A percentile compares a stretch with the other conserved stretches of the same genome.
phyloP scores from a whole-genome alignment of 2,113 vertebrate genomes.

The Datnioides undecimradiatus region DNA sequence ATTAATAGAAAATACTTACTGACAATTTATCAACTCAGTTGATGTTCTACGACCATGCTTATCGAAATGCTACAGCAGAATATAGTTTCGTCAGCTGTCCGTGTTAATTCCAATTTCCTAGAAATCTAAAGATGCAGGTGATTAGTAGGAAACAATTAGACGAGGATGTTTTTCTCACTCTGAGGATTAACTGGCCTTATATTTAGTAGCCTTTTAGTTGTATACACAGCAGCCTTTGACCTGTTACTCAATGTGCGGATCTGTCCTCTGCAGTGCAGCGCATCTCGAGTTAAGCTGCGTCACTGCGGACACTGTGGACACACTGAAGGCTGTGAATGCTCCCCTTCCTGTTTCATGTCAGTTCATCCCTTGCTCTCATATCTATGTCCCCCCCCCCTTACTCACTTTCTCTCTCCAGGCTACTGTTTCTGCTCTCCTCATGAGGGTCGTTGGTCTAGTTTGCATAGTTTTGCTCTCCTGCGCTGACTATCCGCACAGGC shows the following conservation, averaged over 20 bases:
- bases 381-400: neutral
- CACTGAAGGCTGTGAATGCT: neutral
- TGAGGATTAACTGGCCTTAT: constrained; percentile 46
- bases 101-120: constrained; percentile 21
- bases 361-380: constrained; percentile 5
- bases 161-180: constrained; percentile 34
- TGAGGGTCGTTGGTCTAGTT: constrained; percentile 24
- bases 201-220: constrained; percentile 58
- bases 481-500: constrained; percentile 20
- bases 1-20: neutral
- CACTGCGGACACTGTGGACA: constrained; percentile 40
- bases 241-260: constrained; percentile 52
- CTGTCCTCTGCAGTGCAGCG: constrained; percentile 64
- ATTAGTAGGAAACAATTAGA: constrained; percentile 54
- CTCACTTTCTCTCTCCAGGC: constrained; percentile 43
- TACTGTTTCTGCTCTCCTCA: constrained; percentile 23
- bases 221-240: constrained; percentile 61
- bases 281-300: constrained; percentile 44
- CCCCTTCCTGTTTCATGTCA: constrained; percentile 16
- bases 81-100: neutral
- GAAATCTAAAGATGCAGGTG: constrained; percentile 52
- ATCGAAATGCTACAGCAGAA: too few species aligned
- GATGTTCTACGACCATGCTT: neutral
- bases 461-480: constrained; percentile 57
- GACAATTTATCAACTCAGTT: neutral